These are phyloP conservation scores for Drosophila sordidapex DNA, from an alignment of 2,888 invertebrate genomes.

Conservation along the genomic window DNA sequence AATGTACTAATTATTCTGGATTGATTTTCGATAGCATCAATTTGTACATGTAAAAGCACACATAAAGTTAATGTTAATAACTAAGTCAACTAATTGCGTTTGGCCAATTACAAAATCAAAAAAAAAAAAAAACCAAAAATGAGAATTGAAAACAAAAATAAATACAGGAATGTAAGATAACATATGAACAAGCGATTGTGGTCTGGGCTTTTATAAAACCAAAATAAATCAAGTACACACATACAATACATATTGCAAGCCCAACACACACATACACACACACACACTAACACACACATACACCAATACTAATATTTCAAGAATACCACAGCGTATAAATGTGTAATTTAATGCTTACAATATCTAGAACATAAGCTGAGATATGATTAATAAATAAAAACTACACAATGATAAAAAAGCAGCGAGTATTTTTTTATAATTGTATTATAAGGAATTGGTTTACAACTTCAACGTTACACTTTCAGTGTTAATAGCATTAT, in stretches of 20 bases:
- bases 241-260: constrained; percentile 24
- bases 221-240: constrained; percentile 17
- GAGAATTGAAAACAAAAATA: constrained; percentile 26
- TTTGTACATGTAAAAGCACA: constrained; percentile 76
- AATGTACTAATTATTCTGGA: constrained; percentile 36
- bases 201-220: constrained; percentile 49
- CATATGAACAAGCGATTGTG: constrained; percentile 34
- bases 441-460: constrained; percentile 63
- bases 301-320: constrained; percentile 39
- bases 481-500: constrained; percentile 96
- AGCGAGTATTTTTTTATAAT: constrained; percentile 18
- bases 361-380: constrained; percentile 50
- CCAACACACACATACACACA: constrained; percentile 23
- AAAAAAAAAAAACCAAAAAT: constrained; percentile 3
- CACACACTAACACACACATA: constrained; percentile 10
- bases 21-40: constrained; percentile 59
- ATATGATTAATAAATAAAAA: constrained; percentile 59
- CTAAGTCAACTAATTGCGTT: constrained; percentile 50
- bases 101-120: constrained; percentile 27
- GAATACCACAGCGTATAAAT: constrained; percentile 43
- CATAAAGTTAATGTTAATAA: constrained; percentile 60
- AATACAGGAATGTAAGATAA: constrained; percentile 71
- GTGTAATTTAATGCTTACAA: constrained; percentile 59
- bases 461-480: constrained; percentile 92
- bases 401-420: constrained; percentile 37